Evolutionary conservation across 2,797 vertebrate species (phyloP).

Genomic region (Xenopus petersii): DNA sequence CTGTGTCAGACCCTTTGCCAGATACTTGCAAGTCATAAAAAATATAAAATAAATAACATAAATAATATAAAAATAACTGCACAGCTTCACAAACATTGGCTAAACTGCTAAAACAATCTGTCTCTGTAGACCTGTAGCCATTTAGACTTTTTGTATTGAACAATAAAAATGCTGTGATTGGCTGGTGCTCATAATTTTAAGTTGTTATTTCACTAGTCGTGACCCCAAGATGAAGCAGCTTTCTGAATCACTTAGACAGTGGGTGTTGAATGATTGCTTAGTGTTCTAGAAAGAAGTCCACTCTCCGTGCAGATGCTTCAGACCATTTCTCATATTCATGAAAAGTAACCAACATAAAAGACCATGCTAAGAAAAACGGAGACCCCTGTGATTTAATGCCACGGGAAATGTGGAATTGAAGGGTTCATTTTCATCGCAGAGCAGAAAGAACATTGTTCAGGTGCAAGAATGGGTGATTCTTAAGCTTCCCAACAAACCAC

Average conservation of each 20-base stretch:
- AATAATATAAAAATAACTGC: slow-evolving; percentile 39
- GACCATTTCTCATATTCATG: background rate
- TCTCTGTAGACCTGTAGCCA: slow-evolving; percentile 28
- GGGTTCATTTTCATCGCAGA: too few relatives aligned
- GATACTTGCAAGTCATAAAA: too few relatives aligned
- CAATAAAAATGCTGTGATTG: slow-evolving; percentile 31
- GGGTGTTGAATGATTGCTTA: slow-evolving; percentile 29
- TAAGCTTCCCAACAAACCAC: too few relatives aligned
- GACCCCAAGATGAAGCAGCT: slow-evolving; percentile 31
- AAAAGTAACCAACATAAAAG: background rate
- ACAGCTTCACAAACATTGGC: background rate
- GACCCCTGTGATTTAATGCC: too few relatives aligned
- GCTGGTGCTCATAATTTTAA: slow-evolving; percentile 25
- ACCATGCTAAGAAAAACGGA: too few relatives aligned
- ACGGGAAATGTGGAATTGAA: too few relatives aligned
- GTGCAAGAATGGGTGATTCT: too few relatives aligned
- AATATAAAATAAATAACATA: too few relatives aligned
- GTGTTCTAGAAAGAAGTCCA: slow-evolving; percentile 9
- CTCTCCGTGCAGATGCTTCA: slow-evolving; percentile 3
- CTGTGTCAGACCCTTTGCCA: too few relatives aligned
- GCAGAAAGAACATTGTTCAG: too few relatives aligned
- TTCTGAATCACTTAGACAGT: slow-evolving; percentile 32
- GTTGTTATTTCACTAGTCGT: slow-evolving; percentile 20
- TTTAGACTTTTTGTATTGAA: slow-evolving; percentile 39
- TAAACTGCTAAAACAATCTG: slow-evolving; percentile 30